Conservation (phyloP, 1,140 invertebrate species). For the Ditylenchus dipsaci region DNA sequence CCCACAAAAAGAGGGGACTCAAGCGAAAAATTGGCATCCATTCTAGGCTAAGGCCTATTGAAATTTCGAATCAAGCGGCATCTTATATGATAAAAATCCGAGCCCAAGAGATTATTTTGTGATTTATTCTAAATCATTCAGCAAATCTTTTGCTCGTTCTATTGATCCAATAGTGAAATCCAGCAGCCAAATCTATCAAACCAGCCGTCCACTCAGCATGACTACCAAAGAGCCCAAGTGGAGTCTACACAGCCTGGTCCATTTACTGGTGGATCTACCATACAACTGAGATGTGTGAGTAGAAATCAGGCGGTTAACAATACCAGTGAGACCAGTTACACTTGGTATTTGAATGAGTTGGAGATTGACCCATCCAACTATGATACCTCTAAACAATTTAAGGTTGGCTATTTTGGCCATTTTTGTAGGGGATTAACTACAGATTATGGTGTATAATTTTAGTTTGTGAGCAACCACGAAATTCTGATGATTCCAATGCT, state of each 20-base stretch:
- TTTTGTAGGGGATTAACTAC: neutral
- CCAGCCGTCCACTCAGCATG: neutral
- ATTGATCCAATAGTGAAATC: neutral
- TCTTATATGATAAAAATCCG: too few species aligned
- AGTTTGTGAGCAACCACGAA: neutral
- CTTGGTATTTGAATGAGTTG: constrained; percentile 22
- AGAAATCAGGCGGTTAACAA: neutral
- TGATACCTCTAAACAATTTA: neutral
- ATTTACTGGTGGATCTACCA: constrained; percentile 24
- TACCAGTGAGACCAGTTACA: neutral
- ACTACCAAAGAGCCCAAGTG: neutral
- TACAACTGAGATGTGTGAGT: constrained; percentile 30
- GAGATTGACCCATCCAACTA: neutral
- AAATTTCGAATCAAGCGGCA: too few species aligned
- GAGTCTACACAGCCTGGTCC: constrained; percentile 9
- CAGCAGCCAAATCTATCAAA: neutral
- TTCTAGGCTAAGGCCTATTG: too few species aligned
- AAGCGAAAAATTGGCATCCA: too few species aligned
- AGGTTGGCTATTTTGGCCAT: too few species aligned
- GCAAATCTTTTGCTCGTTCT: neutral
- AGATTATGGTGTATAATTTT: neutral
- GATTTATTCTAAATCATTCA: too few species aligned
- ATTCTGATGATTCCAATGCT: constrained; percentile 7
- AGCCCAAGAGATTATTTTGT: too few species aligned
- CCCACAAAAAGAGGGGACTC: too few species aligned